Percentiles rank a stretch among this genome's conserved stretches.
phyloP scores from a whole-genome alignment of 2,888 invertebrate species.

The Mimumesa dahlbomi region DNA sequence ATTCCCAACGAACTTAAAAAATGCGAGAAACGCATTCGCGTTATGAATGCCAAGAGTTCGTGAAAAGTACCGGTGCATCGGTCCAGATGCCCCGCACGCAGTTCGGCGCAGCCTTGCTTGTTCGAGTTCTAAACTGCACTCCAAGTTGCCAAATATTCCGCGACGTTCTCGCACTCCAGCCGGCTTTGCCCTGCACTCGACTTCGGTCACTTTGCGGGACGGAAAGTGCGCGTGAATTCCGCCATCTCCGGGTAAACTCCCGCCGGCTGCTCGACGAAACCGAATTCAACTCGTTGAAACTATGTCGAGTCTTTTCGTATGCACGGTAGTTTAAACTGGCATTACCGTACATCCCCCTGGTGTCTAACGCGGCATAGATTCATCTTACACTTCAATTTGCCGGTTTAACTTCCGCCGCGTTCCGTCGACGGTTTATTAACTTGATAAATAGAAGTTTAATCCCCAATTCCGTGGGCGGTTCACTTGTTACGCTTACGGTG shows the following conservation, averaged over 20 bases:
- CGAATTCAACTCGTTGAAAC: slow-evolving; percentile 45
- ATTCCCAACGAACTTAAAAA: too few relatives aligned
- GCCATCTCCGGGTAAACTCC: slow-evolving; percentile 35
- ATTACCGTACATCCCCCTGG: slow-evolving; percentile 17
- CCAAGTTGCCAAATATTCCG: slow-evolving; percentile 58
- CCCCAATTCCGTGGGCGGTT: too few relatives aligned
- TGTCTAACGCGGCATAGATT: slow-evolving; percentile 10
- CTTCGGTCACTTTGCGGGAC: slow-evolving; percentile 52
- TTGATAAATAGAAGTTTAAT: too few relatives aligned
- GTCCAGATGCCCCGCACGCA: slow-evolving; percentile 9
- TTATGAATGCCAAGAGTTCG: too few relatives aligned
- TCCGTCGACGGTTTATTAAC: not conserved
- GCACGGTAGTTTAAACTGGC: slow-evolving; percentile 27
- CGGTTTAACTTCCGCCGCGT: not conserved
- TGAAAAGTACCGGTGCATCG: slow-evolving; percentile 43
- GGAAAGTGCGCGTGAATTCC: slow-evolving; percentile 50
- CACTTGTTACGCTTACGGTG: too few relatives aligned
- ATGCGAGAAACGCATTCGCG: too few relatives aligned
- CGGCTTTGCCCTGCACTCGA: slow-evolving; percentile 57
- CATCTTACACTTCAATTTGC: not conserved
- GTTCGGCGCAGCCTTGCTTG: slow-evolving; percentile 10
- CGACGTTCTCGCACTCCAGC: slow-evolving; percentile 52
- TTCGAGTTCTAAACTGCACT: slow-evolving; percentile 58
- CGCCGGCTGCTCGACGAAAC: slow-evolving; percentile 9
- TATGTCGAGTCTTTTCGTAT: slow-evolving; percentile 32